phyloP scores from a whole-genome alignment of 2,888 invertebrate genomes.

The Anarsia innoxiella region DNA sequence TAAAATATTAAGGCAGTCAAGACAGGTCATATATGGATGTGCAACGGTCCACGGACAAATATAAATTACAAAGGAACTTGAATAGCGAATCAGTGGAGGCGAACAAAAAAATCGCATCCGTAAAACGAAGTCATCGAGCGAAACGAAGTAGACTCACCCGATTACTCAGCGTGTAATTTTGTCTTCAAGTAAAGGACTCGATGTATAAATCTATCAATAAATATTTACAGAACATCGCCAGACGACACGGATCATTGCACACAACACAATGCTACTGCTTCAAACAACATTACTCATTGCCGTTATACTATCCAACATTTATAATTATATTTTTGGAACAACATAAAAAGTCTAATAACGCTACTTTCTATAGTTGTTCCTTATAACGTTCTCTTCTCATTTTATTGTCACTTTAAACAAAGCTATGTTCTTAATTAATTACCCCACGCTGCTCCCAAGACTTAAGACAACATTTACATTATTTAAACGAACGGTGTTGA shows the following conservation, averaged over 20 bases:
- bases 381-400: too few relatives aligned
- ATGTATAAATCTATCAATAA: constrained; percentile 63
- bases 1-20: constrained; percentile 18
- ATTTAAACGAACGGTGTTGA: constrained; percentile 31
- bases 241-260: constrained; percentile 53
- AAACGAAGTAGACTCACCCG: constrained; percentile 55
- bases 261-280: constrained; percentile 63
- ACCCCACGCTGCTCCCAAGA: constrained; percentile 22
- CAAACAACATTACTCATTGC: constrained; percentile 44
- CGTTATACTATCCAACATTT: constrained; percentile 30
- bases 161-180: constrained; percentile 67
- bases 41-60: constrained; percentile 17
- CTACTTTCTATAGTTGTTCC: too few relatives aligned
- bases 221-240: constrained; percentile 60
- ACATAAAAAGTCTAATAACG: too few relatives aligned
- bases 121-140: constrained; percentile 56
- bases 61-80: constrained; percentile 21
- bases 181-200: constrained; percentile 42
- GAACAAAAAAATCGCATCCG: constrained; percentile 43
- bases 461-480: constrained; percentile 30
- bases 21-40: constrained; percentile 1
- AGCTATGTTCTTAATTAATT: constrained; percentile 24
- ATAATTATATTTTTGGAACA: too few relatives aligned
- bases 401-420: too few relatives aligned
- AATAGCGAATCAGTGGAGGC: constrained; percentile 39